Percentiles rank a stretch among this genome's conserved stretches.
phyloP scores from a whole-genome alignment of 1,140 invertebrate species.

The Heliconius congener region DNA sequence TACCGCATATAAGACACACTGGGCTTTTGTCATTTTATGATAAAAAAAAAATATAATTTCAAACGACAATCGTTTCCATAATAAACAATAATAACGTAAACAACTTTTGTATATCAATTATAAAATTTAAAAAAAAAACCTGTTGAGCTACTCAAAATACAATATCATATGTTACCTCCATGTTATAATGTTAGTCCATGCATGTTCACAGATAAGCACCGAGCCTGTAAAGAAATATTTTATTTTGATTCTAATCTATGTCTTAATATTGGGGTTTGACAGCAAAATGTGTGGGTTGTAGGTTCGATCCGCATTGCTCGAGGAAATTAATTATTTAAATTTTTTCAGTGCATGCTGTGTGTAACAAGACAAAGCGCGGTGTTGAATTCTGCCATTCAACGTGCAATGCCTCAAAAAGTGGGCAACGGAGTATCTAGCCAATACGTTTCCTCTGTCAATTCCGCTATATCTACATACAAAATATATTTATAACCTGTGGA shows the following conservation, averaged over 20 bases:
- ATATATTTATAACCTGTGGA: not conserved
- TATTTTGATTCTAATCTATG: not conserved
- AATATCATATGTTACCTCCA: conserved; percentile 15
- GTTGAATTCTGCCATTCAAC: no score
- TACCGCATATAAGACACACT: no score
- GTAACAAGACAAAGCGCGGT: no score
- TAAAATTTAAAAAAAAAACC: not conserved
- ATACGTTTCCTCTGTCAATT: no score
- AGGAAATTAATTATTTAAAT: no score
- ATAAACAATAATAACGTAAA: not conserved
- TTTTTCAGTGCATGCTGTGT: no score
- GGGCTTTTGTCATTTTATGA: not conserved
- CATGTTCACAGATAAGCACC: conserved; percentile 77
- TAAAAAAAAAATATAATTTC: not conserved
- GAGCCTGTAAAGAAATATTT: conserved; percentile 8
- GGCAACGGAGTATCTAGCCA: no score
- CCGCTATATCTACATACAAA: not conserved
- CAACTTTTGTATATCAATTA: not conserved
- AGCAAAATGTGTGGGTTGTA: no score
- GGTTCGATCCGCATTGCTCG: no score
- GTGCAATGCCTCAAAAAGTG: no score
- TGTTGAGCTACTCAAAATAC: not conserved
- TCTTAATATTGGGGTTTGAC: no score
- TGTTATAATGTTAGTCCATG: conserved; percentile 65
- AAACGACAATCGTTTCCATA: not conserved